phyloP scores from a whole-genome alignment of 2,113 vertebrate species.

The Hymenochirus boettgeri region DNA sequence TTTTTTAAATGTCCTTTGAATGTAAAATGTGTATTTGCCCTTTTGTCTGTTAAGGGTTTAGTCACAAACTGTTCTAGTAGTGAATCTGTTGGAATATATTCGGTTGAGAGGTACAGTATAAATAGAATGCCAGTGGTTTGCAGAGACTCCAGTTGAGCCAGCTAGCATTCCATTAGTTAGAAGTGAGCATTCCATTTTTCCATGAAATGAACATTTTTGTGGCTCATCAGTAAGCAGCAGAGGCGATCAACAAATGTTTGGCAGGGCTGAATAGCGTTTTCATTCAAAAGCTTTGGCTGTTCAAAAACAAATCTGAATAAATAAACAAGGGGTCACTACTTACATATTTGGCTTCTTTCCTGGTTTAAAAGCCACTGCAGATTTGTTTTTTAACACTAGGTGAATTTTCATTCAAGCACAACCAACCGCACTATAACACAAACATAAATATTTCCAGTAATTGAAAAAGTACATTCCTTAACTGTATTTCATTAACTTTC shows the following conservation, averaged over 20 bases:
- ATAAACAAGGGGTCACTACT: neutral
- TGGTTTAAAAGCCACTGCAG: neutral
- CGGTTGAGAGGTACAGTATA: neutral
- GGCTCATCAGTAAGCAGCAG: neutral
- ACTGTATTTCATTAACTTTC: neutral
- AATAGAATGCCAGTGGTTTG: neutral
- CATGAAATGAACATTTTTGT: neutral
- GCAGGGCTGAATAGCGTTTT: constrained; percentile 10
- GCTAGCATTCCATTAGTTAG: neutral
- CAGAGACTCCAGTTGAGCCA: neutral
- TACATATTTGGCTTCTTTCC: neutral
- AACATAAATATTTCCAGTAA: neutral
- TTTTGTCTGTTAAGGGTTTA: no score
- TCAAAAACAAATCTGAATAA: constrained; percentile 5
- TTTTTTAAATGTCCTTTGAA: no score
- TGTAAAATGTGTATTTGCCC: no score
- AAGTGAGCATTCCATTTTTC: neutral
- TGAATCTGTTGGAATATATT: no score
- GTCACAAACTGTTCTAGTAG: no score
- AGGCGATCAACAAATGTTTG: constrained; percentile 5
- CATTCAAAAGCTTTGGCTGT: constrained; percentile 8
- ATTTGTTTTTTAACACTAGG: neutral
- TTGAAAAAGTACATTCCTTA: neutral
- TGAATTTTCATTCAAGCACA: neutral
- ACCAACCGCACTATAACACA: neutral